Evolutionary conservation across 2,797 vertebrate species (phyloP).

Genomic region (Alca torda): DNA sequence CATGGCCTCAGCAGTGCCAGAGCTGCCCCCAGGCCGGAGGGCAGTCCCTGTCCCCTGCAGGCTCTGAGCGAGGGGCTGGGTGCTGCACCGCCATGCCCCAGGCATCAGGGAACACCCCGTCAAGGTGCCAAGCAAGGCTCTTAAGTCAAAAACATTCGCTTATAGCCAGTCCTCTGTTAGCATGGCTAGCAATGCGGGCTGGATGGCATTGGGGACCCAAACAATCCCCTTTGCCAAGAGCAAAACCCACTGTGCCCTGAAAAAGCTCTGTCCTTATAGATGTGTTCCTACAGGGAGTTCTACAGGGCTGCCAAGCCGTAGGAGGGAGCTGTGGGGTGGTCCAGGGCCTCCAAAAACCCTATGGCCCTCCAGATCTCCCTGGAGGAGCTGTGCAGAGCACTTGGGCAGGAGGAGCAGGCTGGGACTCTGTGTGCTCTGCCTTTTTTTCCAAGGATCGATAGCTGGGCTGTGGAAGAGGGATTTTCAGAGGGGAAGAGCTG

Average conservation of each 20-base stretch:
- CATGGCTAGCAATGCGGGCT: accelerated
- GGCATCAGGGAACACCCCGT: too few species aligned
- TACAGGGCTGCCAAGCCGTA: not conserved
- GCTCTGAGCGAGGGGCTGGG: accelerated
- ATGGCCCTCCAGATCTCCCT: accelerated
- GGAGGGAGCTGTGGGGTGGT: not conserved
- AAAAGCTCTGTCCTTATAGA: not conserved
- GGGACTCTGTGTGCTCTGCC: not conserved
- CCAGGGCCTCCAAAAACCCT: too few species aligned
- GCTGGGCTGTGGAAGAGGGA: not conserved
- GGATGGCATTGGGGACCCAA: not conserved
- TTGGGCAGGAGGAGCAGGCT: not conserved
- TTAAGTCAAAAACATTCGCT: not conserved
- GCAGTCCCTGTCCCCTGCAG: accelerated
- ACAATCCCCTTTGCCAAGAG: not conserved
- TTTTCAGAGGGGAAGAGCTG: constrained; percentile 32
- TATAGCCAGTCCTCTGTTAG: not conserved
- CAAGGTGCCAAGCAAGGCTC: not conserved
- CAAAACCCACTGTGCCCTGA: not conserved
- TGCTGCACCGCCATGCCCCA: not conserved
- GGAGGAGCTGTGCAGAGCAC: not conserved
- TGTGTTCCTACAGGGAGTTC: not conserved
- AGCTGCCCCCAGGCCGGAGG: not conserved
- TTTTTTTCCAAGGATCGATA: constrained; percentile 19
- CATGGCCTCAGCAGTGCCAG: not conserved